Conservation (phyloP, 2,113 vertebrate genomes). For the Tyto alba region DNA sequence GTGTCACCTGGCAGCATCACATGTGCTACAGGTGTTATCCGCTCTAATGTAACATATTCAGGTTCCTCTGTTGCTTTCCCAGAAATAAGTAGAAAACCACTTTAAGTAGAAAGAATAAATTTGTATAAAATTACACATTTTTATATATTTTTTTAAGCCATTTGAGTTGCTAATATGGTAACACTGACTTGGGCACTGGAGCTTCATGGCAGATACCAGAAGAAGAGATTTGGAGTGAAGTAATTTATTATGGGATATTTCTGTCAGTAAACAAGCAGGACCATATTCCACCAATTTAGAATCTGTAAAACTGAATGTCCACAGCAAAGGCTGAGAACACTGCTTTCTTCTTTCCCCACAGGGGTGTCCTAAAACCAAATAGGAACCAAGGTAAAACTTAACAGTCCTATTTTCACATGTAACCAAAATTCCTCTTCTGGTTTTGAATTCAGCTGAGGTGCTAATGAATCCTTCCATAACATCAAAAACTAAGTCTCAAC, state of each 20-base stretch:
- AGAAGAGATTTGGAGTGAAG: not conserved
- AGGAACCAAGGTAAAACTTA: not conserved
- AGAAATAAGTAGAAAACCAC: not conserved
- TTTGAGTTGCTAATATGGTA: not conserved
- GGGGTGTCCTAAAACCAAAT: not conserved
- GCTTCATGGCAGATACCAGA: not conserved
- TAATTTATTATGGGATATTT: not conserved
- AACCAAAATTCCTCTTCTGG: not conserved
- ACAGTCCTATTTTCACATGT: not conserved
- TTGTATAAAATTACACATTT: not conserved
- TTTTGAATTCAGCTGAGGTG: not conserved
- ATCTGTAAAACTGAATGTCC: not conserved
- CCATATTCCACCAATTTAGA: not conserved
- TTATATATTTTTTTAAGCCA: not conserved
- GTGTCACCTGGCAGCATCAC: not conserved
- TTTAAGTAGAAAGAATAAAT: not conserved
- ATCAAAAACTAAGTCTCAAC: not conserved
- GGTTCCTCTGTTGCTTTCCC: not conserved
- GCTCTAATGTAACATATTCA: not conserved
- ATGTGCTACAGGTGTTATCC: not conserved
- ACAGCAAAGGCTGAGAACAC: not conserved
- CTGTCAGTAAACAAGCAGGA: not conserved
- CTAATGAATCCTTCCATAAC: not conserved
- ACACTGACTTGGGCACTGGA: not conserved
- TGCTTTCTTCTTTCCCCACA: not conserved